Evolutionary conservation across 2,888 invertebrate species (phyloP), one percentile per base, ranked within the genome.

Genomic region (Xestia c-nigrum): DNA sequence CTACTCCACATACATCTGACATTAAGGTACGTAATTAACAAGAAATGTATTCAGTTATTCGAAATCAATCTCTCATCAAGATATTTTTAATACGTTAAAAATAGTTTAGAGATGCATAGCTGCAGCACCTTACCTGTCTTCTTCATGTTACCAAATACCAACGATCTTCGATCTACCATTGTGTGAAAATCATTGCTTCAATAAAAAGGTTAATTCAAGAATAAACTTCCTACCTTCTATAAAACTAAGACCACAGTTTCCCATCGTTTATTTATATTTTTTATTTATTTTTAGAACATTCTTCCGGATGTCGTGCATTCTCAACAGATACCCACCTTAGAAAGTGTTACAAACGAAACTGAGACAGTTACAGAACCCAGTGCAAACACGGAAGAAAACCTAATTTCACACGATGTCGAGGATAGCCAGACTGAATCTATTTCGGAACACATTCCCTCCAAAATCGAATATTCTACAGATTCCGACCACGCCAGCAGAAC

Each of bases 301-400:
- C 96, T 96, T 94, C 96, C 96, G 96, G 96, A 96, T 95, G 96
- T 96, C 92, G 96, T 96, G 90, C 94, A 96, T 95, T 95, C 95
- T 90, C 96, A 96, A 94, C 96, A 95, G 93, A 94, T 95, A 91
- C 90, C 92, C 90, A 90, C 93, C 87, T 82, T 92, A 91, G 95
- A 89, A 89, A 90, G 90, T 87, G 92, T 88, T 83, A 90, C 89
- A 88, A 90, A 89, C 76, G 93, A 91, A 86, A 89, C 90, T 81
- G 92, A 90, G 76, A 81, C 90, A 75, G 90, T 88, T 88, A 87
- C 81, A 85, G 91, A 91, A 70, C 85, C 90, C 31, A 90, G 87
- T 78, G 91, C 90, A 81, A 90, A 83, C 76, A 88, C 87, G 80
- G 90, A 88, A 57, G 90, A 90, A 81, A 86, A 83, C 73, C 80